A percentile compares a stretch with the other conserved stretches of the same genome.
These are phyloP conservation scores for Ametastegia equiseti DNA, from an alignment of 2,888 invertebrate species.

Conservation along the genomic window DNA sequence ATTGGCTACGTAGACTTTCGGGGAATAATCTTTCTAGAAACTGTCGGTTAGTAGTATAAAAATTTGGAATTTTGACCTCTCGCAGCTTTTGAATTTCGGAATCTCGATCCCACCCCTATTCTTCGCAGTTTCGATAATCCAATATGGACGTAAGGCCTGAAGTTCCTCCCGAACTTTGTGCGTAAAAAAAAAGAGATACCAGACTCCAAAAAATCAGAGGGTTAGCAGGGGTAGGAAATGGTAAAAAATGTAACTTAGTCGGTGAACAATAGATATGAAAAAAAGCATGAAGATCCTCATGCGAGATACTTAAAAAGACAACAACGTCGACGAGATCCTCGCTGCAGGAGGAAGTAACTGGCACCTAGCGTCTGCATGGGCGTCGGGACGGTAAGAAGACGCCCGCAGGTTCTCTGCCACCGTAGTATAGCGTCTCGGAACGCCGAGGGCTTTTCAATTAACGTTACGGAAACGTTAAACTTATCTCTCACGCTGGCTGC, in stretches of 20 bases:
- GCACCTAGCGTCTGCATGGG: not conserved
- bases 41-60: too few species aligned
- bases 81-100: too few species aligned
- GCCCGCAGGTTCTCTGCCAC: not conserved
- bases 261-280: slow-evolving; percentile 25
- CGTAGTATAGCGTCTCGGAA: not conserved
- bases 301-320: slow-evolving; percentile 25
- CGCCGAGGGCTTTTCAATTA: slow-evolving; percentile 43
- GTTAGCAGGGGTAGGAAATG: not conserved
- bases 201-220: not conserved
- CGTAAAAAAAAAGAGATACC: not conserved
- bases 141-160: too few species aligned
- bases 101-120: too few species aligned
- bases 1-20: too few species aligned
- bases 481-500: slow-evolving; percentile 46
- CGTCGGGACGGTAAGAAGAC: too few species aligned
- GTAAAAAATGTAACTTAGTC: slow-evolving; percentile 6
- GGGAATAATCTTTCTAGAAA: too few species aligned
- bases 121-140: too few species aligned
- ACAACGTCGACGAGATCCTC: not conserved
- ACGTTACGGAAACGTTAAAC: slow-evolving; percentile 44
- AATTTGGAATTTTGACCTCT: too few species aligned
- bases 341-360: not conserved
- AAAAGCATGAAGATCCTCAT: slow-evolving; percentile 17
- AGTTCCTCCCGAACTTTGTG: too few species aligned